Percentiles rank a stretch among this genome's conserved stretches.
Evolutionary conservation across 2,113 vertebrate genomes (phyloP).

Genomic region (Rhagologus leucostigma): DNA sequence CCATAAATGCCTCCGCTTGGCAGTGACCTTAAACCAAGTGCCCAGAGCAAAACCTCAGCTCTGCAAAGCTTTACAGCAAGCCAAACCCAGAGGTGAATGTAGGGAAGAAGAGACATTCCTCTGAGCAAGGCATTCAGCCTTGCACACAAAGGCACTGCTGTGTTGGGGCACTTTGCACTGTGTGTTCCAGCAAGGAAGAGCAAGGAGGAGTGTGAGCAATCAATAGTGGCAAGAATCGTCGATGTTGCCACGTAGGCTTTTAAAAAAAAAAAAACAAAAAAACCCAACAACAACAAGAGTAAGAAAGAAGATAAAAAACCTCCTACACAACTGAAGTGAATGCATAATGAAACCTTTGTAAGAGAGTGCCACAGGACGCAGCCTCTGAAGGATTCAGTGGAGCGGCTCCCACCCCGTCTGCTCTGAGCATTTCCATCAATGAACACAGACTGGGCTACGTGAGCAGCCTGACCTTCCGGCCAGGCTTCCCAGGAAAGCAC

Average conservation of each 20-base stretch:
- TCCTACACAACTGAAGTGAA: not conserved
- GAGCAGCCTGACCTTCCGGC: not conserved
- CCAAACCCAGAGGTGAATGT: not conserved
- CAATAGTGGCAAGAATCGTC: not conserved
- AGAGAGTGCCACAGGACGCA: not conserved
- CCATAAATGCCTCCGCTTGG: not conserved
- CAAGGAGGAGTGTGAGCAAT: not conserved
- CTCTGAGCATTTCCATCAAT: not conserved
- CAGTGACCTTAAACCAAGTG: not conserved
- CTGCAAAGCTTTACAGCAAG: not conserved
- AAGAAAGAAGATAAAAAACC: not conserved
- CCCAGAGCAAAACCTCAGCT: not conserved
- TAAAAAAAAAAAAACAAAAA: not conserved
- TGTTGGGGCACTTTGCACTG: not conserved
- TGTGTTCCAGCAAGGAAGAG: not conserved
- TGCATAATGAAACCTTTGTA: constrained; percentile 34
- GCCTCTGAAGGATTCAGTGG: not conserved
- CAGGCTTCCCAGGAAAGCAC: not conserved
- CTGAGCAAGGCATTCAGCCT: not conserved
- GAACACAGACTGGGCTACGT: not conserved
- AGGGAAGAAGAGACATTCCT: not conserved
- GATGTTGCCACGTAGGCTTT: not conserved
- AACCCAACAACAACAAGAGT: fast-evolving
- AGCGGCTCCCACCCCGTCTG: not conserved
- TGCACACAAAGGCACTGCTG: constrained; percentile 41